Evolutionary conservation across 2,888 invertebrate species (phyloP).

Genomic region (Agrotis exclamationis): DNA sequence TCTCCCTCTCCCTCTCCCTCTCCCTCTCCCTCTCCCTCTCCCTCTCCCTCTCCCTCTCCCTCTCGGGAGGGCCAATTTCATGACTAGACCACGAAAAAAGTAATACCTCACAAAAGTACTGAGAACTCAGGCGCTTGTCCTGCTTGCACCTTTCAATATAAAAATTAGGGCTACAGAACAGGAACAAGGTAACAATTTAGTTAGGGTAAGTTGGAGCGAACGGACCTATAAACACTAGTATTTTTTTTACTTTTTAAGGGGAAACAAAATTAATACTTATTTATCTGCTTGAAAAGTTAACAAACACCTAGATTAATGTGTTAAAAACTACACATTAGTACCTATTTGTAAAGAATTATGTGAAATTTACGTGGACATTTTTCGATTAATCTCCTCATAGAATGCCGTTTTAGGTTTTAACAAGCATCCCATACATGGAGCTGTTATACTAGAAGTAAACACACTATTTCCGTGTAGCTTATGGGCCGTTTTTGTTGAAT

Average conservation of each 20-base stretch:
- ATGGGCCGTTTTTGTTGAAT: constrained; percentile 86
- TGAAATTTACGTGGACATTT: neutral
- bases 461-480: constrained; percentile 83
- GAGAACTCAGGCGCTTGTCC: neutral
- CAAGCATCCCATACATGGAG: constrained; percentile 60
- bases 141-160: neutral
- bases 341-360: neutral
- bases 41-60: too few relatives aligned
- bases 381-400: constrained; percentile 1
- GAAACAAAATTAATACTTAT: neutral
- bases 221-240: neutral
- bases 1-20: too few relatives aligned
- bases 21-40: too few relatives aligned
- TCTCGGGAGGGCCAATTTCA: too few relatives aligned
- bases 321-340: neutral
- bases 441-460: constrained; percentile 65
- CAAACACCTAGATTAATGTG: neutral
- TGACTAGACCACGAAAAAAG: too few relatives aligned
- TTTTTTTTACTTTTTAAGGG: neutral
- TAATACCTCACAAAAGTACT: neutral
- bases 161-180: constrained; percentile 18
- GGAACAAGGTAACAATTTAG: constrained; percentile 1
- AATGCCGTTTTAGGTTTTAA: constrained; percentile 32
- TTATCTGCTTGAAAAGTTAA: neutral
- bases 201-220: neutral